Conservation (phyloP, 2,797 vertebrate genomes). For the Aplochiton taeniatus region DNA sequence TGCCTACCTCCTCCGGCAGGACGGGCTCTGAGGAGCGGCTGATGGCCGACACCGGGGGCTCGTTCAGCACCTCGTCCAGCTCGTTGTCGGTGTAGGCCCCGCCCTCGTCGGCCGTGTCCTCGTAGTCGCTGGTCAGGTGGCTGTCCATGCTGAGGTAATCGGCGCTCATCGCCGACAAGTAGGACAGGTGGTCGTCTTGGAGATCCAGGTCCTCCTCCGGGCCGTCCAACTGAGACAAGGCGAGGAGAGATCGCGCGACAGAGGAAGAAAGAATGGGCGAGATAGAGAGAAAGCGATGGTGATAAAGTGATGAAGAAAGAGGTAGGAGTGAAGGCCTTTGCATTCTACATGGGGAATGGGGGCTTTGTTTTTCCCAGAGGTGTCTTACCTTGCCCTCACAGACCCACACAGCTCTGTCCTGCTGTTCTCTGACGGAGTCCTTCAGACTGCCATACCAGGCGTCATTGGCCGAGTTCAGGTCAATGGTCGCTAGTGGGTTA, state of each 20-base stretch:
- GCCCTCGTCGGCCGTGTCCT: conserved; percentile 95
- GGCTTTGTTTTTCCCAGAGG: neutral
- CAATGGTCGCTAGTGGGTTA: conserved; percentile 77
- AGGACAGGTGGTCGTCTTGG: conserved; percentile 92
- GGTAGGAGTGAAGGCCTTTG: neutral
- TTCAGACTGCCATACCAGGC: conserved; percentile 94
- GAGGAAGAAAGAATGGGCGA: neutral
- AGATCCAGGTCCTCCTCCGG: conserved; percentile 89
- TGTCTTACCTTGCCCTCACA: conserved; percentile 91
- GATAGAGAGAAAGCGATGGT: neutral
- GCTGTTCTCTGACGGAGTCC: conserved; percentile 88
- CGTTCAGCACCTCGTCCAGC: conserved; percentile 87
- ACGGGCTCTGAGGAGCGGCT: conserved; percentile 92
- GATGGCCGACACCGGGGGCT: conserved; percentile 86
- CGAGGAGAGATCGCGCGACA: neutral
- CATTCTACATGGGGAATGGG: too few relatives aligned
- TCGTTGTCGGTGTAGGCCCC: conserved; percentile 97
- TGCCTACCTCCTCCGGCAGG: conserved; percentile 83
- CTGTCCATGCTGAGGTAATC: conserved; percentile 99
- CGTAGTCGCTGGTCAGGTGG: conserved; percentile 92
- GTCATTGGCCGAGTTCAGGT: conserved; percentile 89
- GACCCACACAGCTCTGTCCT: conserved; percentile 92
- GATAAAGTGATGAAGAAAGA: neutral
- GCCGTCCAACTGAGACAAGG: conserved; percentile 82
- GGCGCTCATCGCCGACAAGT: conserved; percentile 93